Evolutionary conservation across 2,113 vertebrate species (phyloP).

Genomic region (Gallinago jamesoni): DNA sequence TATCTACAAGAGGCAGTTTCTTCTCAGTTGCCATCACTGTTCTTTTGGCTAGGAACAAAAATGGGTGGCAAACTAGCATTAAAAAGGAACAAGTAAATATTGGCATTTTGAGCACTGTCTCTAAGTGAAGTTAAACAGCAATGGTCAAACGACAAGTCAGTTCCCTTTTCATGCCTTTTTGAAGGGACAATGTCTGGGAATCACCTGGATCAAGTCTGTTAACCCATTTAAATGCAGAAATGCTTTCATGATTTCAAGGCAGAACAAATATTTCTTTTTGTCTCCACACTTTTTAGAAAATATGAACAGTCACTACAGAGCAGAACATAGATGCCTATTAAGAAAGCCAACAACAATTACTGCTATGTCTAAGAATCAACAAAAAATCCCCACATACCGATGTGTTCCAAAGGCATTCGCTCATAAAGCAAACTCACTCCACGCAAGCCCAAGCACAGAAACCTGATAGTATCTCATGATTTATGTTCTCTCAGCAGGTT

Average conservation of each 20-base stretch:
- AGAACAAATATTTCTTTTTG: slow-evolving; percentile 12
- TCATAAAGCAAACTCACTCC: slow-evolving; percentile 52
- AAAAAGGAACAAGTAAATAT: background rate
- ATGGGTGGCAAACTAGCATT: rapidly evolving
- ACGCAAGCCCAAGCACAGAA: slow-evolving; percentile 51
- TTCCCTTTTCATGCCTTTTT: background rate
- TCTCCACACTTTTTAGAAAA: background rate
- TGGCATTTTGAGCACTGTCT: background rate
- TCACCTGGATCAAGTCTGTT: background rate
- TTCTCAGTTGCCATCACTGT: background rate
- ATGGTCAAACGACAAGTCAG: background rate
- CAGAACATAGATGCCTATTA: background rate
- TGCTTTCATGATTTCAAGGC: background rate
- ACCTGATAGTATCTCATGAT: slow-evolving; percentile 41
- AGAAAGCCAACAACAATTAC: slow-evolving; percentile 30
- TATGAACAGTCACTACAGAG: background rate
- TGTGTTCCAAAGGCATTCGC: slow-evolving; percentile 13
- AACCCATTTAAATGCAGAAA: background rate
- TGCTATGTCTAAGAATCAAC: slow-evolving; percentile 36
- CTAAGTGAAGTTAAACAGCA: background rate
- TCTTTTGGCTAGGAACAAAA: background rate
- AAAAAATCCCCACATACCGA: background rate
- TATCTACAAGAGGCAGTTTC: background rate
- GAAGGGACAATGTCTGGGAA: background rate
- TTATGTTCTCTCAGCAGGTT: slow-evolving; percentile 59